Percentiles rank a stretch among this genome's conserved stretches.
phyloP scores from a whole-genome alignment of 2,888 invertebrate genomes.

The Nephrocerus scutellatus region DNA sequence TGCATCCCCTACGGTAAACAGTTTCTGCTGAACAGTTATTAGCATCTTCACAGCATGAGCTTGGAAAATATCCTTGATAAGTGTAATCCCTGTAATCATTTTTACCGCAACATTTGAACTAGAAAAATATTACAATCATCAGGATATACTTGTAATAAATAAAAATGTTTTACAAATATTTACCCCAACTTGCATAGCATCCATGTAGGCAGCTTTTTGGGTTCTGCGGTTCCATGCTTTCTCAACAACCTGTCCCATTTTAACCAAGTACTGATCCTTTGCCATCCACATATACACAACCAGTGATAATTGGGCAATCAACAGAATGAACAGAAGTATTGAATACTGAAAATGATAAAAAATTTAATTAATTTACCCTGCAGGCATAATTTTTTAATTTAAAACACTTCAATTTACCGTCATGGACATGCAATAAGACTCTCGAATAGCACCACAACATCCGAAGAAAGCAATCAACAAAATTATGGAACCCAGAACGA shows the following conservation, averaged over 20 bases:
- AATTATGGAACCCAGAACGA: constrained; percentile 63
- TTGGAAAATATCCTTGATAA: constrained; percentile 39
- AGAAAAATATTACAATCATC: constrained; percentile 1
- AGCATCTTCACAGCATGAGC: constrained; percentile 37
- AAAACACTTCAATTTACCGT: constrained; percentile 55
- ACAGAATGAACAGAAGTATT: constrained; percentile 61
- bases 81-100: constrained; percentile 34
- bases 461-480: constrained; percentile 83
- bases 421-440: constrained; percentile 82
- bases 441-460: constrained; percentile 82
- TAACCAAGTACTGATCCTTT: constrained; percentile 52
- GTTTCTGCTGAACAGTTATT: constrained; percentile 34
- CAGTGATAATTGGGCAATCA: constrained; percentile 68
- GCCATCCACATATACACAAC: constrained; percentile 63
- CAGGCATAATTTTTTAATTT: too few relatives aligned
- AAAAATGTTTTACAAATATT: constrained; percentile 14
- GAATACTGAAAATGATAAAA: constrained; percentile 57
- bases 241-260: constrained; percentile 52
- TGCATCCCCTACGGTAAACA: constrained; percentile 38
- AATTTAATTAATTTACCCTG: neutral
- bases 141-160: neutral
- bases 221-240: constrained; percentile 45
- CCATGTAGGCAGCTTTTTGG: constrained; percentile 39
- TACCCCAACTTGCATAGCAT: constrained; percentile 41
- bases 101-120: constrained; percentile 44